phyloP scores from a whole-genome alignment of 2,113 vertebrate species.

The Ageneiosus marmoratus region DNA sequence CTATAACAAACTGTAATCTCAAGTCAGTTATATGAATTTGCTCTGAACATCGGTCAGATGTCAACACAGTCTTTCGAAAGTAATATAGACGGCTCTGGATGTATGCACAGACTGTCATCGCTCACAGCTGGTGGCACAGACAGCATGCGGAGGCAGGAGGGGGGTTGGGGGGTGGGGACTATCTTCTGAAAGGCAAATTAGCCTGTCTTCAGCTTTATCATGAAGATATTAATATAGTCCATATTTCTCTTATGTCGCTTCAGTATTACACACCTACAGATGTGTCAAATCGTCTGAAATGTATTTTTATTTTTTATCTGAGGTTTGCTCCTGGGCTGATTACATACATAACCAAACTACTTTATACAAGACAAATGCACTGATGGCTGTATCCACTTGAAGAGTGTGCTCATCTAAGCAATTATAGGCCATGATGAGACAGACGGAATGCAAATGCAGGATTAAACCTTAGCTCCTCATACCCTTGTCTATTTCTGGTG shows the following conservation, averaged over 20 bases:
- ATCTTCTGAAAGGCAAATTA: conserved; percentile 50
- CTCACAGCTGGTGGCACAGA: conserved; percentile 26
- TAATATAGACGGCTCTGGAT: conserved; percentile 39
- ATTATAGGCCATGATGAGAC: neutral
- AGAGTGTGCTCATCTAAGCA: conserved; percentile 13
- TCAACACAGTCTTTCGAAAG: neutral
- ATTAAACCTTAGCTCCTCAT: conserved; percentile 35
- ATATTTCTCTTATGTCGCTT: conserved; percentile 20
- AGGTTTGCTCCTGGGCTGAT: neutral
- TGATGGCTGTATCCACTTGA: conserved; percentile 24
- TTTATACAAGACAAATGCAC: neutral
- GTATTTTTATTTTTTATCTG: conserved; percentile 9
- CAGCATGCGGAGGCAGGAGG: conserved; percentile 45
- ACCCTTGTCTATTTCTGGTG: conserved; percentile 20
- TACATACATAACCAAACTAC: conserved; percentile 13
- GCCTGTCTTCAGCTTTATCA: conserved; percentile 48
- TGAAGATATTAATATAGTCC: conserved; percentile 50
- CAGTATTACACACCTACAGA: conserved; percentile 28
- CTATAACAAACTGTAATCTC: neutral
- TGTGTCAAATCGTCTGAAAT: conserved; percentile 38
- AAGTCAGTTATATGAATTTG: neutral
- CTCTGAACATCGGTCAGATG: neutral
- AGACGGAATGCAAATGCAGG: conserved; percentile 42
- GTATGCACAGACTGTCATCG: conserved; percentile 44
- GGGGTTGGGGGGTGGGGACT: no score